These are phyloP conservation scores for Stichodactyla mertensii DNA, from an alignment of 64 coral and sea anemone genomes.

Conservation along the genomic window DNA sequence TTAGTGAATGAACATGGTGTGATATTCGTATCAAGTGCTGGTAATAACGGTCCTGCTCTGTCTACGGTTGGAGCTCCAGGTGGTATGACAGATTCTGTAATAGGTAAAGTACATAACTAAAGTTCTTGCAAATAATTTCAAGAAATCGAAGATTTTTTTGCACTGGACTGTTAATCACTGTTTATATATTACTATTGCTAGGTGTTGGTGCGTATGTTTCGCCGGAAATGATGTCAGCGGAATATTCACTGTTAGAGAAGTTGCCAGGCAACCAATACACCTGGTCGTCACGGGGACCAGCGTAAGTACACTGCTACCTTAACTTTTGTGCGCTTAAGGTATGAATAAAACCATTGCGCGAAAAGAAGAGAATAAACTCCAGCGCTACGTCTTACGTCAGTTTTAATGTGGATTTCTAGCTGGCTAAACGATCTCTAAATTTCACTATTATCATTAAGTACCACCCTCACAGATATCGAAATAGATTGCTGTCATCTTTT, in stretches of 20 bases:
- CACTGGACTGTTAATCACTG: neutral
- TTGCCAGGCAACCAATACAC: conserved; percentile 96
- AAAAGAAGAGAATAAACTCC: too few relatives aligned
- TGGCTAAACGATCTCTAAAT: too few relatives aligned
- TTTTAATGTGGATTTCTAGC: too few relatives aligned
- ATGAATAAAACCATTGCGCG: too few relatives aligned
- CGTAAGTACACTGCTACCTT: conserved; percentile 52
- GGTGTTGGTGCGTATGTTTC: conserved; percentile 97
- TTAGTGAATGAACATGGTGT: conserved; percentile 94
- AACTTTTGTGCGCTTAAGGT: neutral
- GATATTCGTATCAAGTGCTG: conserved; percentile 95
- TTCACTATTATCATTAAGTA: too few relatives aligned
- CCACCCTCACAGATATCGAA: too few relatives aligned
- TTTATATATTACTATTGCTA: neutral
- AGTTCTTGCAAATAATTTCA: neutral
- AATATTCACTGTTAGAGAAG: conserved; percentile 91
- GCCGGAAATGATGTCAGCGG: conserved; percentile 97
- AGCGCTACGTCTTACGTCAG: too few relatives aligned
- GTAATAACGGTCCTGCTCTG: conserved; percentile 94
- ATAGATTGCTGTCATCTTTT: too few relatives aligned
- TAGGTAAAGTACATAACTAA: conserved; percentile 42
- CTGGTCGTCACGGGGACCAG: conserved; percentile 91
- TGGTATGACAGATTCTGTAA: conserved; percentile 72
- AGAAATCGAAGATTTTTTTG: neutral
- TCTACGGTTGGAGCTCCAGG: conserved; percentile 88